Evolutionary conservation across 2,113 vertebrate species (phyloP).

Genomic region (Lepus americanus): DNA sequence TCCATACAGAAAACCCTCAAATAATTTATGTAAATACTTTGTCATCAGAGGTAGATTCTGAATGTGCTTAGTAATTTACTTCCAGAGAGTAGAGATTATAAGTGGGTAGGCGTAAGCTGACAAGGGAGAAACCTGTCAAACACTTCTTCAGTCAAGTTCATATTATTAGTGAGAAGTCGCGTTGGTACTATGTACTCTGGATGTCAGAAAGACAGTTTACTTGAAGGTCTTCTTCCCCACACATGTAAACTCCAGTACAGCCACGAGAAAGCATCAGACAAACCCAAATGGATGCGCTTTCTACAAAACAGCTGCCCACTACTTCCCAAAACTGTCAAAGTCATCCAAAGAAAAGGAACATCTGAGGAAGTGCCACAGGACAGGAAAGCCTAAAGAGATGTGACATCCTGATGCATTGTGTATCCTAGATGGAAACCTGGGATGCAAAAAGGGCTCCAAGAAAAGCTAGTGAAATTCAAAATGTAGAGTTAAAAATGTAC

Average conservation of each 20-base stretch:
- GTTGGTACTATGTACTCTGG: neutral
- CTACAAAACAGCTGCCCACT: neutral
- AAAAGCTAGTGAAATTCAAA: neutral
- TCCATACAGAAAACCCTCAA: neutral
- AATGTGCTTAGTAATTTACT: neutral
- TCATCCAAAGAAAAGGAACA: neutral
- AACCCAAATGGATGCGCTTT: neutral
- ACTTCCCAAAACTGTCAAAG: neutral
- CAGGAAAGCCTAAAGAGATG: neutral
- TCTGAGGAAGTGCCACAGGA: neutral
- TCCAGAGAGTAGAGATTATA: neutral
- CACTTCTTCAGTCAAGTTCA: neutral
- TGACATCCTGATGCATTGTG: neutral
- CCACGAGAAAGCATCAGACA: neutral
- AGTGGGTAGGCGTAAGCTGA: too few species aligned
- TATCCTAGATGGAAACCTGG: neutral
- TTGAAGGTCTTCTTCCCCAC: neutral
- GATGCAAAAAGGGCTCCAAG: neutral
- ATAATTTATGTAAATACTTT: neutral
- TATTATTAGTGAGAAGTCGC: neutral
- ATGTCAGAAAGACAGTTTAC: neutral
- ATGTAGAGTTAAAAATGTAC: neutral
- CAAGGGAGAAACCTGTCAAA: neutral
- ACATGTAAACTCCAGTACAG: neutral
- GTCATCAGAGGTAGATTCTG: neutral